Conservation (phyloP, 2,888 invertebrate genomes). For the Polydrusus tereticollis region DNA sequence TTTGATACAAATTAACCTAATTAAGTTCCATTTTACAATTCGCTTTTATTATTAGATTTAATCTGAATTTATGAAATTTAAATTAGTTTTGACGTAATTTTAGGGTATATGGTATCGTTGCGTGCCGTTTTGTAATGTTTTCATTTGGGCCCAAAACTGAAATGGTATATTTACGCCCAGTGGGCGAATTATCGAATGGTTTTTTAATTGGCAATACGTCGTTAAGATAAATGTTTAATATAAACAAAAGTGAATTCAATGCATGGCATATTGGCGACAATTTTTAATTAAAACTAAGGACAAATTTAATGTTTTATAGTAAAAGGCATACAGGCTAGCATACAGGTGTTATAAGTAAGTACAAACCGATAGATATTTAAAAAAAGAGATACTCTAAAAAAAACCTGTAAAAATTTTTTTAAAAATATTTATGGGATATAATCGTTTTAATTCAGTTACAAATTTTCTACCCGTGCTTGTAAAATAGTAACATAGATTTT, state of each 20-base stretch:
- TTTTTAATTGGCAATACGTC: background rate
- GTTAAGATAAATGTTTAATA: conserved; percentile 2
- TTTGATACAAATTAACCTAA: conserved; percentile 25
- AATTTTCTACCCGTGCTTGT: no score
- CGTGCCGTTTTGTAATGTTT: conserved; percentile 1
- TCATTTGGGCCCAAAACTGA: background rate
- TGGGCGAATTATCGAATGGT: background rate
- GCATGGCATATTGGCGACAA: background rate
- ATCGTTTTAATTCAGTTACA: no score
- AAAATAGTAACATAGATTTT: no score
- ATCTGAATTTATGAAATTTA: conserved; percentile 30
- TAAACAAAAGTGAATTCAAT: background rate
- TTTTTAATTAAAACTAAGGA: no score
- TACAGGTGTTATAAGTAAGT: no score
- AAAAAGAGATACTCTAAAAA: no score
- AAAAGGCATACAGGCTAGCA: no score
- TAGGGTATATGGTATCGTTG: background rate
- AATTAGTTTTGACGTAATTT: conserved; percentile 23
- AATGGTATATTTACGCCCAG: background rate
- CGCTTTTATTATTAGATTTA: conserved; percentile 29
- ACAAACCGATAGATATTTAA: no score
- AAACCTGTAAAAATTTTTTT: no score
- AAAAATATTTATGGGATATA: no score
- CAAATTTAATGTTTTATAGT: no score
- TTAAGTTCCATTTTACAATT: conserved; percentile 29